Evolutionary conservation across 2,113 vertebrate species (phyloP).

Genomic region (Nannobrachium achirus): DNA sequence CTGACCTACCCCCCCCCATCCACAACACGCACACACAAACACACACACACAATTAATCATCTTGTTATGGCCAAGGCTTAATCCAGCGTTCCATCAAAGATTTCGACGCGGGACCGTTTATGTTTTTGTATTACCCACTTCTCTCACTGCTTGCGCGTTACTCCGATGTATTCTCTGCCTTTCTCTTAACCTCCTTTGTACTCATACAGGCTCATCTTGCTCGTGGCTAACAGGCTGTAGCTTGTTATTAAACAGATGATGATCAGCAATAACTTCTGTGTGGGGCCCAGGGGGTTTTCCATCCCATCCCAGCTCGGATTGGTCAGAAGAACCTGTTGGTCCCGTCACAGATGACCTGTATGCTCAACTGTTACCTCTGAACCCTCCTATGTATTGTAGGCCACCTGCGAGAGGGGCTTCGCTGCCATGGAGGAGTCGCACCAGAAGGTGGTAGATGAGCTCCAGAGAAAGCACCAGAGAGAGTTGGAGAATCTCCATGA

Average conservation of each 20-base stretch:
- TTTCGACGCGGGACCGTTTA: constrained; percentile 18
- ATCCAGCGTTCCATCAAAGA: constrained; percentile 26
- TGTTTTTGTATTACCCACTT: constrained; percentile 9
- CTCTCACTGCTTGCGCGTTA: constrained; percentile 51
- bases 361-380: constrained; percentile 32
- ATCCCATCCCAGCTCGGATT: constrained; percentile 4
- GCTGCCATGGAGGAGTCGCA: constrained; percentile 86
- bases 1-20: background rate
- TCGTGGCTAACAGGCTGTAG: constrained; percentile 62
- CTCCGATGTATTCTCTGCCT: constrained; percentile 32
- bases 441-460: constrained; percentile 83
- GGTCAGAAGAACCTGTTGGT: constrained; percentile 38
- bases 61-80: constrained; percentile 5
- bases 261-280: background rate
- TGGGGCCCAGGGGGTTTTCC: constrained; percentile 4
- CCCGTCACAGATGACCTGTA: background rate
- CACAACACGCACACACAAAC: background rate
- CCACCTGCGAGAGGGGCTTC: constrained; percentile 83
- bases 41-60: background rate
- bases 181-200: constrained; percentile 54
- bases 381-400: constrained; percentile 59
- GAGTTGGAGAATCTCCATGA: constrained; percentile 84
- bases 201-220: constrained; percentile 60
- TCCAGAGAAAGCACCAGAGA: constrained; percentile 83
- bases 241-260: constrained; percentile 30